Conservation (phyloP, 2,113 vertebrate genomes). For the Galbula dea region DNA sequence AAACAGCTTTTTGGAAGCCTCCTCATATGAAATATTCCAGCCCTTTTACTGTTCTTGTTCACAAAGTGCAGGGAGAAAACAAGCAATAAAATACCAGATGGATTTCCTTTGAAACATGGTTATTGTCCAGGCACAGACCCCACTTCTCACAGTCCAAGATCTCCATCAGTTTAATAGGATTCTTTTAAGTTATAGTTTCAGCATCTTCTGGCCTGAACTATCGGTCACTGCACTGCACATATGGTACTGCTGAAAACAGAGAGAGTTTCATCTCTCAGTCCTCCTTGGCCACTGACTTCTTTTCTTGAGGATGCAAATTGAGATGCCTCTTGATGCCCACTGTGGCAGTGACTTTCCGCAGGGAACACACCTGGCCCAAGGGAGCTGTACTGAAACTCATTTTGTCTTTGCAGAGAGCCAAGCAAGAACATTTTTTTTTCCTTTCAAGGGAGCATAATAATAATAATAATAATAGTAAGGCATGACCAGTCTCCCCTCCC, state of each 20-base stretch:
- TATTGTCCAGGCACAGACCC: not conserved
- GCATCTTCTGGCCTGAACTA: not conserved
- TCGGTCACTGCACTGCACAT: accelerated
- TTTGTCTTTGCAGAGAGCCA: not conserved
- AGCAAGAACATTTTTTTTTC: not conserved
- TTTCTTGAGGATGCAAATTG: not conserved
- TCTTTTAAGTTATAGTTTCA: not conserved
- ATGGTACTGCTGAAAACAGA: not conserved
- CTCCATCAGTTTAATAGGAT: constrained; percentile 1
- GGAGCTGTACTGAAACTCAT: not conserved
- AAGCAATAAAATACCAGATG: constrained; percentile 12
- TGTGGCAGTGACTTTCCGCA: not conserved
- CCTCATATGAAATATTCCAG: not conserved
- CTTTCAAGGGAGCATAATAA: not conserved
- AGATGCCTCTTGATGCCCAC: not conserved
- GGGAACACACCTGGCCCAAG: not conserved
- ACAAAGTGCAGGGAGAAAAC: not conserved
- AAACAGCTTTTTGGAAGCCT: constrained; percentile 5
- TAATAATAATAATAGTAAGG: not conserved
- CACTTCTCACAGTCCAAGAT: not conserved
- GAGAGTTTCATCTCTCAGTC: not conserved
- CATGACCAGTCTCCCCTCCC: not conserved
- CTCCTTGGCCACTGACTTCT: not conserved
- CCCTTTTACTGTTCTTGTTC: not conserved
- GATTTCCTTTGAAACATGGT: constrained; percentile 15